phyloP scores from a whole-genome alignment of 1,140 invertebrate genomes.

The Idris sp. region DNA sequence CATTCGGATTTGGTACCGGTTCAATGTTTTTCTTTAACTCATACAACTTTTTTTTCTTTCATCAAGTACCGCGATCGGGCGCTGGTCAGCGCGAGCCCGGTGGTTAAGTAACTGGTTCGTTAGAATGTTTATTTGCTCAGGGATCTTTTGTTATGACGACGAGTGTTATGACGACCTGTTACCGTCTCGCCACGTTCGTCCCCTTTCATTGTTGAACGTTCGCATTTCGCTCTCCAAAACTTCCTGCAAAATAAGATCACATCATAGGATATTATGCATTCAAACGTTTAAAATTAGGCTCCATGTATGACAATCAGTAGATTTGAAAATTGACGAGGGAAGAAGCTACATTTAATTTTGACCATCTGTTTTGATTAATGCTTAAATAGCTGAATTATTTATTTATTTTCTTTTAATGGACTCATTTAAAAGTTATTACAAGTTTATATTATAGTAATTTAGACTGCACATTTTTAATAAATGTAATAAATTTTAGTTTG shows the following conservation, averaged over 20 bases:
- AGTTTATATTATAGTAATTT: too few species aligned
- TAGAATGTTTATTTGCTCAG: slow-evolving; percentile 78
- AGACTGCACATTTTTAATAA: too few species aligned
- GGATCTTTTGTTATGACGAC: slow-evolving; percentile 70
- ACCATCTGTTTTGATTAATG: slow-evolving; percentile 25
- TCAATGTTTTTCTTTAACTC: slow-evolving; percentile 66
- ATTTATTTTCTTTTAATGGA: too few species aligned
- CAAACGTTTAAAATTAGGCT: slow-evolving; percentile 28
- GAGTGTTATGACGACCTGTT: slow-evolving; percentile 77
- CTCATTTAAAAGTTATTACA: too few species aligned
- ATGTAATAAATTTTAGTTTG: too few species aligned
- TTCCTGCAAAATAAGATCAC: slow-evolving; percentile 60
- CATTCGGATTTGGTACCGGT: slow-evolving; percentile 59
- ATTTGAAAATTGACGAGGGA: slow-evolving; percentile 32
- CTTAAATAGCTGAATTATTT: too few species aligned
- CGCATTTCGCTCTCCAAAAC: slow-evolving; percentile 31
- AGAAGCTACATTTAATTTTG: not conserved
- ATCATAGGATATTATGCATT: slow-evolving; percentile 33
- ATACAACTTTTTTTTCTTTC: slow-evolving; percentile 13
- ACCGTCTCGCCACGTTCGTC: slow-evolving; percentile 60
- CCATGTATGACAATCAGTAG: slow-evolving; percentile 20
- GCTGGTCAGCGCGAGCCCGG: slow-evolving; percentile 63
- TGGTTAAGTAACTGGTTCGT: slow-evolving; percentile 78
- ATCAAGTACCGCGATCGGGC: slow-evolving; percentile 37
- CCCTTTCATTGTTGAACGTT: slow-evolving; percentile 34